phyloP scores from a whole-genome alignment of 53 echinoderm and acorn worm genomes.

The Mesocentrotus franciscanus region DNA sequence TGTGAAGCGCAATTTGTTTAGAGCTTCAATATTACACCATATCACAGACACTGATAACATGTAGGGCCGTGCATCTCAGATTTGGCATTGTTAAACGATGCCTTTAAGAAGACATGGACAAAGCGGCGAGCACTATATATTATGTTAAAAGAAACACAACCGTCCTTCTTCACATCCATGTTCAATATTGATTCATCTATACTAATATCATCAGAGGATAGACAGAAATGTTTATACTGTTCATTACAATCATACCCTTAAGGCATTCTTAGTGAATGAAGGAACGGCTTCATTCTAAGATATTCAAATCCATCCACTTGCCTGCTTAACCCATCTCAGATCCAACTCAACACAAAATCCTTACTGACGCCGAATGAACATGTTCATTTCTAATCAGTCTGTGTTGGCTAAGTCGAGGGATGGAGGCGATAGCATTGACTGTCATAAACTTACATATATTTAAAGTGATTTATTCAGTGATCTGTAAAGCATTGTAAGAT shows the following conservation, averaged over 20 bases:
- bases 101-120: too few relatives aligned
- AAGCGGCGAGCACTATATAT: too few relatives aligned
- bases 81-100: too few relatives aligned
- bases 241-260: neutral
- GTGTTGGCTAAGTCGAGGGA: neutral
- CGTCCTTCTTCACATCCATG: neutral
- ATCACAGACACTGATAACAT: too few relatives aligned
- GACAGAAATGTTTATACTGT: neutral
- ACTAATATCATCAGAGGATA: neutral
- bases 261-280: neutral
- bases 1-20: too few relatives aligned
- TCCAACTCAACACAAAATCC: neutral
- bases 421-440: neutral
- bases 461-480: neutral
- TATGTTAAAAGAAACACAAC: too few relatives aligned
- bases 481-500: neutral
- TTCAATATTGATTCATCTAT: neutral
- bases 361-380: neutral
- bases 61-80: too few relatives aligned
- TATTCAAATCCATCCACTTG: neutral
- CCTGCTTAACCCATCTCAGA: neutral
- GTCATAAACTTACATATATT: neutral
- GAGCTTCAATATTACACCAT: too few relatives aligned
- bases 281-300: neutral
- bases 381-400: neutral